phyloP scores from a whole-genome alignment of 2,797 vertebrate species.

The Phoebastria nigripes region DNA sequence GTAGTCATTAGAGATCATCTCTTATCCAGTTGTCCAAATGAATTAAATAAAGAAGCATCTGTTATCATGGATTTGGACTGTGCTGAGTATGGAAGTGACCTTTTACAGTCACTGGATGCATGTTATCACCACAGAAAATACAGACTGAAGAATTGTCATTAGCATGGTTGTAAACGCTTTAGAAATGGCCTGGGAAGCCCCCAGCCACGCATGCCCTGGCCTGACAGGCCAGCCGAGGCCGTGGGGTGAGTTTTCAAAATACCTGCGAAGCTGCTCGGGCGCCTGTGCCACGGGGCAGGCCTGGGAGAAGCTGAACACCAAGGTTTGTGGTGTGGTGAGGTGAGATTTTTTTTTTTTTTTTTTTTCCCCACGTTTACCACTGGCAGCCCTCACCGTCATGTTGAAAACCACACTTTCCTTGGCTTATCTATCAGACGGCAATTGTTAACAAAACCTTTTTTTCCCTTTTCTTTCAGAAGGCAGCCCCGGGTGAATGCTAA shows the following conservation, averaged over 20 bases:
- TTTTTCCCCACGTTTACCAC: no score
- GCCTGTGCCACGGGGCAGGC: neutral
- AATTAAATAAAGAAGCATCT: neutral
- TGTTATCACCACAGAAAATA: neutral
- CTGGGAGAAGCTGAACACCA: neutral
- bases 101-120: neutral
- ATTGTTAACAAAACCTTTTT: rapidly evolving
- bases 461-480: no score
- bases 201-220: no score
- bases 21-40: neutral
- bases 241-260: neutral
- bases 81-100: neutral
- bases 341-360: no score
- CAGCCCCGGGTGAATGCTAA: rapidly evolving
- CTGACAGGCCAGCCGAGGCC: no score
- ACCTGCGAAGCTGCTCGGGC: rapidly evolving
- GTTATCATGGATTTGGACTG: neutral
- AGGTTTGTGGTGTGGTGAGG: neutral
- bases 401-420: rapidly evolving
- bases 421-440: neutral
- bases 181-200: neutral
- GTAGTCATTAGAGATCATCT: neutral
- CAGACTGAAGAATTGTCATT: neutral
- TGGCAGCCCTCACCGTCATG: neutral
- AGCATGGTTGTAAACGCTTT: rapidly evolving